Evolutionary conservation across 2,888 invertebrate species (phyloP), one percentile per base, ranked within the genome.

Genomic region (Dioctria linearis): DNA sequence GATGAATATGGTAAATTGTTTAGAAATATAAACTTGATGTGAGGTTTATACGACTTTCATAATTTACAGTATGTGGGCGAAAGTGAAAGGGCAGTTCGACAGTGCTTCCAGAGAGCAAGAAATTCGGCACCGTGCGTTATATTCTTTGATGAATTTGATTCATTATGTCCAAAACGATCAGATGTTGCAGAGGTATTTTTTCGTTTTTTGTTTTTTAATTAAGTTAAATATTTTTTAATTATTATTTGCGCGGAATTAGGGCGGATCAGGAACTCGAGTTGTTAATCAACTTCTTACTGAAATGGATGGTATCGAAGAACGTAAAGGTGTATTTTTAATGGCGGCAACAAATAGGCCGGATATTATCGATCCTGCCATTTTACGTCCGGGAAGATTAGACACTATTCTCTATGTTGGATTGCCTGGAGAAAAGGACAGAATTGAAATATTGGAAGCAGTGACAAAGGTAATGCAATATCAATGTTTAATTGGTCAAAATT

Each of bases 141-240:
- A 88, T 99, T 99, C 90, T 99, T 99, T 87, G 99, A 99, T 87
- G 99, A 99, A 90, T 92, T 99, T 83, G 99, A 99, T 88, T 96
- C 99, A 0, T 88, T 99, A 46, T 98, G 98, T 87, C 98, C 98
- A 0, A 94, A 95, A 85, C 91, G 99, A 86, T 94, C 95, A 5
- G 94, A 95, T 61, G 92, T 93, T 9, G 69, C 8, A 5, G 79
- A 92, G 87, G 92, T 82, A 79, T 40, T 51, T 84, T 51, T 78
- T 46, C 25, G 1, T 25, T 25, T 25, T 25, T 0, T n/a, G n/a
- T n/a, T 25, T 49, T 63, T 78, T 57, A 71, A 75, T 63, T n/a
- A 57, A 51, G 51, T 8, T 73, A 13, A 42, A 37, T 51, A 80
- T 61, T 1, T 8, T 80, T 76, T 40, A 8, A 54, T 46, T 25